Evolutionary conservation across 2,888 invertebrate species (phyloP).

Genomic region (Caenorhabditis auriculariae): DNA sequence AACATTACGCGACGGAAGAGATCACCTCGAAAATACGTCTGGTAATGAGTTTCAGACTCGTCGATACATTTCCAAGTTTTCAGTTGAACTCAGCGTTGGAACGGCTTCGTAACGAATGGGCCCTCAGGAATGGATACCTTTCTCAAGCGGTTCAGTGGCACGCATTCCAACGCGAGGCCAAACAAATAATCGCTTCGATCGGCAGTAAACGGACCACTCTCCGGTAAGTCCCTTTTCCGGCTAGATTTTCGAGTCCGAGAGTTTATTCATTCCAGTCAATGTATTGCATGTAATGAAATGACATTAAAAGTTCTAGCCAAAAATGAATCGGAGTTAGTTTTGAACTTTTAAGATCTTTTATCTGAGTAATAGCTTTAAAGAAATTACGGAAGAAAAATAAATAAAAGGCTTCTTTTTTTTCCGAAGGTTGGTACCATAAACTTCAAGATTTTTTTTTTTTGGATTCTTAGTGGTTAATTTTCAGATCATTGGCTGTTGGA

Average conservation of each 20-base stretch:
- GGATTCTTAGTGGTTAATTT: too few relatives aligned
- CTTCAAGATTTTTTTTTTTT: too few relatives aligned
- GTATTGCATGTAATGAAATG: too few relatives aligned
- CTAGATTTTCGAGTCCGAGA: too few relatives aligned
- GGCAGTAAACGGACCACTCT: slow-evolving; percentile 77
- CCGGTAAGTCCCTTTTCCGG: slow-evolving; percentile 17
- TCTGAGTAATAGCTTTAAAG: too few relatives aligned
- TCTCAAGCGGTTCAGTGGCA: slow-evolving; percentile 85
- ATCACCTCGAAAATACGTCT: slow-evolving; percentile 53
- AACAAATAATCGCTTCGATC: slow-evolving; percentile 84
- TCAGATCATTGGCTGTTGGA: slow-evolving; percentile 37
- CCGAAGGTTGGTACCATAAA: too few relatives aligned
- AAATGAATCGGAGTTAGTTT: too few relatives aligned
- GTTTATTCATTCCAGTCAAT: too few relatives aligned
- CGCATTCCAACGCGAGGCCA: slow-evolving; percentile 89
- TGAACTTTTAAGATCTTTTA: too few relatives aligned
- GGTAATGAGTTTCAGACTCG: slow-evolving; percentile 1
- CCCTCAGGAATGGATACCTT: slow-evolving; percentile 79
- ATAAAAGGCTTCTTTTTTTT: too few relatives aligned
- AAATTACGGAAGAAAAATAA: too few relatives aligned
- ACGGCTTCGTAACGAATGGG: slow-evolving; percentile 81
- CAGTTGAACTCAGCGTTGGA: slow-evolving; percentile 79
- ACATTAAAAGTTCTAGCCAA: too few relatives aligned
- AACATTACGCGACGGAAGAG: slow-evolving; percentile 76
- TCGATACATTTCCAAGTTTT: neutral